A percentile compares a stretch with the other conserved stretches of the same genome.
These are phyloP conservation scores for Sardinella longiceps DNA, from an alignment of 2,797 vertebrate species.

Conservation along the genomic window DNA sequence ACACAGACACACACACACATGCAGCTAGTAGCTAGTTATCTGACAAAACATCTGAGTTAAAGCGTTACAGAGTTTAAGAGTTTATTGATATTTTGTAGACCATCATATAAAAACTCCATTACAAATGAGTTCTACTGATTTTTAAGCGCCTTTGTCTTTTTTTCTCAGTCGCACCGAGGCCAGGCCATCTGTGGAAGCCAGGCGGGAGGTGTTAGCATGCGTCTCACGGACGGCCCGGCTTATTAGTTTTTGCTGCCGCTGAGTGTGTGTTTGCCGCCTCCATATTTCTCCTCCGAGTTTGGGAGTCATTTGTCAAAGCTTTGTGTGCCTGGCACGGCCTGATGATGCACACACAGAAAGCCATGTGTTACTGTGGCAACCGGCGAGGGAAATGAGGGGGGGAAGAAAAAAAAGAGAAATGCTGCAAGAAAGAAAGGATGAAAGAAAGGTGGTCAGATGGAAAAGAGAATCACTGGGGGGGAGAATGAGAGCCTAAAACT, in stretches of 20 bases:
- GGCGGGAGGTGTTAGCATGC: conserved; percentile 57
- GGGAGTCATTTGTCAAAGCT: conserved; percentile 71
- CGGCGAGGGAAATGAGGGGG: conserved; percentile 47
- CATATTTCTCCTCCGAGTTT: conserved; percentile 65
- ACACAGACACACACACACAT: too few relatives aligned
- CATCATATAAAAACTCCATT: neutral
- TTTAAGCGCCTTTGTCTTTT: neutral
- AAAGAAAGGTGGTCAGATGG: neutral
- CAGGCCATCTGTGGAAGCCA: conserved; percentile 48
- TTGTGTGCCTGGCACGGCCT: conserved; percentile 60
- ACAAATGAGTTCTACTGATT: neutral
- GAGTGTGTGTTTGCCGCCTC: conserved; percentile 47
- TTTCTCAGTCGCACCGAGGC: neutral
- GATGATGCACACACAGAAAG: conserved; percentile 57
- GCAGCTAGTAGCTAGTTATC: too few relatives aligned
- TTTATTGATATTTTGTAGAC: neutral
- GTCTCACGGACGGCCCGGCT: conserved; percentile 54
- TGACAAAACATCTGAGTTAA: neutral
- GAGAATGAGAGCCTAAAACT: neutral
- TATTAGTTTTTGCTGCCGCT: conserved; percentile 56
- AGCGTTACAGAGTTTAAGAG: too few relatives aligned
- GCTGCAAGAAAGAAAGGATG: conserved; percentile 27
- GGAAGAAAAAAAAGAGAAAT: neutral
- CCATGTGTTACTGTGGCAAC: conserved; percentile 59
- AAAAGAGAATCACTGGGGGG: neutral